phyloP scores from a whole-genome alignment of 2,797 vertebrate genomes.

The Centroberyx gerrardi region DNA sequence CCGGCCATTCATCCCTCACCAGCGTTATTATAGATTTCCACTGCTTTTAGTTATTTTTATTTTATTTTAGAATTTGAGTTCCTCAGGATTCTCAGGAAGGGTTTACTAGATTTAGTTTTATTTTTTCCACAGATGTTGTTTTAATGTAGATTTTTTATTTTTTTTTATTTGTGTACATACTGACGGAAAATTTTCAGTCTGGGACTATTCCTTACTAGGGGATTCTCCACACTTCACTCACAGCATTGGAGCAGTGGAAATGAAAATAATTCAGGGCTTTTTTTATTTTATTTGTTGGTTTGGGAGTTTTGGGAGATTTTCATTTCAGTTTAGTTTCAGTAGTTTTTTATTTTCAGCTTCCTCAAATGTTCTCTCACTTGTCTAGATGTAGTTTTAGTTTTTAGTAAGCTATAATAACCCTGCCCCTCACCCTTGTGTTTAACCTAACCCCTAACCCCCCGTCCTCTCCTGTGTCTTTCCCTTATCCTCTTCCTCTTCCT shows the following conservation, averaged over 20 bases:
- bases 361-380: not conserved
- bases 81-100: not conserved
- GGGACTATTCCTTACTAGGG: too few relatives aligned
- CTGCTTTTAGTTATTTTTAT: not conserved
- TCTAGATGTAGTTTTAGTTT: not conserved
- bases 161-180: too few relatives aligned
- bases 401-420: not conserved
- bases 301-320: too few relatives aligned
- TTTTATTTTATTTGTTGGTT: too few relatives aligned
- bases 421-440: constrained; percentile 23
- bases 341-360: not conserved
- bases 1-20: constrained; percentile 13
- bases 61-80: not conserved
- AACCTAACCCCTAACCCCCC: constrained; percentile 30
- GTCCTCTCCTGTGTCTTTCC: constrained; percentile 59
- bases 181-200: too few relatives aligned
- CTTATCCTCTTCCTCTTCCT: constrained; percentile 23
- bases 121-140: not conserved
- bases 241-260: too few relatives aligned
- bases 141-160: not conserved
- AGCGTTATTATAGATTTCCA: constrained; percentile 16
- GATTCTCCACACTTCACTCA: too few relatives aligned
- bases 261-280: too few relatives aligned
- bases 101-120: constrained; percentile 11
- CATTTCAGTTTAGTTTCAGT: too few relatives aligned